These are phyloP conservation scores for Sialis lutaria DNA, from an alignment of 2,888 invertebrate species.

Conservation along the genomic window DNA sequence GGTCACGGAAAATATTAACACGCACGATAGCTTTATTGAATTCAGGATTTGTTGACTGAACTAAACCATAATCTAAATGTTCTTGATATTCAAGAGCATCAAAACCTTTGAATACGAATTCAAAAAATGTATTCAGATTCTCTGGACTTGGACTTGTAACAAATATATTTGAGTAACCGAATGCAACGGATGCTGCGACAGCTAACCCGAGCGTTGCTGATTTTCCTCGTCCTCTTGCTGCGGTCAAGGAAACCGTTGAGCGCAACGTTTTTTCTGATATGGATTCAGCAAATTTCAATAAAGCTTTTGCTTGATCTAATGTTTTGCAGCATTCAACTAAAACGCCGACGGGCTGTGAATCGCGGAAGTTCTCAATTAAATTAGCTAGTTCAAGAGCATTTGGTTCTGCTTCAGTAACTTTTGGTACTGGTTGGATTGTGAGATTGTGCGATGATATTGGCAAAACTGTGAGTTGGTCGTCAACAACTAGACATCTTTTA, in stretches of 20 bases:
- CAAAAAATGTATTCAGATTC: conserved; percentile 92
- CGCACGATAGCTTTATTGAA: conserved; percentile 92
- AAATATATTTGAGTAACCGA: conserved; percentile 78
- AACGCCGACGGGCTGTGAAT: conserved; percentile 82
- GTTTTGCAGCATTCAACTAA: conserved; percentile 82
- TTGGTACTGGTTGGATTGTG: conserved; percentile 55
- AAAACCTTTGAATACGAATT: conserved; percentile 90
- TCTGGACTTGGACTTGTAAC: conserved; percentile 97
- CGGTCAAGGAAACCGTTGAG: conserved; percentile 88
- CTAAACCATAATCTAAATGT: conserved; percentile 86
- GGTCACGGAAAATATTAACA: conserved; percentile 79
- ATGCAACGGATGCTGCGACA: conserved; percentile 69
- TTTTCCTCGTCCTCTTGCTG: conserved; percentile 93
- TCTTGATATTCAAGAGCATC: conserved; percentile 90
- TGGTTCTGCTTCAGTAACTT: conserved; percentile 26
- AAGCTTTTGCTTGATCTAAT: conserved; percentile 81
- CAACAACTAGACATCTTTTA: conserved; percentile 77
- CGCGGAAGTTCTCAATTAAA: conserved; percentile 66
- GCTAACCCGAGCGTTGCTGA: conserved; percentile 92
- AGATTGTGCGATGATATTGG: conserved; percentile 83
- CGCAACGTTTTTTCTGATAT: conserved; percentile 79
- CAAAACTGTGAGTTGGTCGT: conserved; percentile 80
- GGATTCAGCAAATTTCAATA: conserved; percentile 86
- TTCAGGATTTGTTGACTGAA: conserved; percentile 89
- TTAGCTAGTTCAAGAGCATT: conserved; percentile 46